Conservation (phyloP, 2,113 vertebrate genomes). For the Casuarius casuarius region DNA sequence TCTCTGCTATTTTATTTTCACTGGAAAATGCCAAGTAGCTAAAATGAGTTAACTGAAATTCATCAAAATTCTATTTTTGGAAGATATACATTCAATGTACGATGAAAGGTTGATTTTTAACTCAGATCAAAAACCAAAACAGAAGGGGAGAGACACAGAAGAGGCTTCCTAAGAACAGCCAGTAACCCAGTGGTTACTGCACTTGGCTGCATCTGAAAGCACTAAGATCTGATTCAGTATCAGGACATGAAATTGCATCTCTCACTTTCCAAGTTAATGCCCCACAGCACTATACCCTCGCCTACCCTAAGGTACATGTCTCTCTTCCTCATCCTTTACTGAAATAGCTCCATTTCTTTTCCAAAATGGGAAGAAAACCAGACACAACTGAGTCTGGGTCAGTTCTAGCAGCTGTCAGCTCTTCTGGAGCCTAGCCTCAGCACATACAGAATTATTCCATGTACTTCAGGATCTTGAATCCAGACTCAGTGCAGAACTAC, state of each 20-base stretch:
- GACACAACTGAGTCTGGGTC: background rate
- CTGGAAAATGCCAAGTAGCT: background rate
- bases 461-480: background rate
- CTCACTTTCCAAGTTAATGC: background rate
- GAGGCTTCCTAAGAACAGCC: background rate
- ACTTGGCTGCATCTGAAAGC: background rate
- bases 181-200: fast-evolving
- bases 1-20: background rate
- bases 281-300: fast-evolving
- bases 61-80: background rate
- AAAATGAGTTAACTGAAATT: background rate
- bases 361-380: background rate
- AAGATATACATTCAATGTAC: background rate
- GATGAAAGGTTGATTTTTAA: background rate
- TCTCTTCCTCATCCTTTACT: background rate
- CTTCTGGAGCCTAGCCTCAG: background rate
- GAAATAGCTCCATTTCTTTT: background rate
- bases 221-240: background rate
- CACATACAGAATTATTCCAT: background rate
- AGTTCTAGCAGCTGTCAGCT: background rate
- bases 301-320: background rate
- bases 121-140: background rate
- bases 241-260: background rate
- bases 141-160: fast-evolving
- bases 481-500: background rate